Evolutionary conservation across 2,888 invertebrate genomes (phyloP), one percentile per base, ranked within the genome.

Genomic region (Cosmopolites sordidus): DNA sequence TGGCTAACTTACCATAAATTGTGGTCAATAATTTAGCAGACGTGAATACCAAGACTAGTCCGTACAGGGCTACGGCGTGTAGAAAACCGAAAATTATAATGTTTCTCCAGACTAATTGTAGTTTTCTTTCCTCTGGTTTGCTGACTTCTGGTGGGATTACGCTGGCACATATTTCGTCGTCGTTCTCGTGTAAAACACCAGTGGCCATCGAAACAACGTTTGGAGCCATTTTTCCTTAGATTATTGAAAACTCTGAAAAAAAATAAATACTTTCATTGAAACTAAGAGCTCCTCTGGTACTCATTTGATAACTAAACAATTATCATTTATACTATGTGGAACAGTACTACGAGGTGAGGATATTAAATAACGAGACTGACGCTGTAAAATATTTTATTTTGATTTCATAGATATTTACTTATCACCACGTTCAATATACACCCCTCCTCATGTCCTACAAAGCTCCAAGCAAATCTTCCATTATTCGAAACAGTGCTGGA

Each of bases 81-180:
- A 92, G 79, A 67, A 86, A 87, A 6, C 77, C 75, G 68, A 92
- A 91, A 1, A 87, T 77, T n/a, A 85, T 73, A 43, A 92, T 87
- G 69, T 92, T 92, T 61, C 87, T 80, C 92, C 92, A 92, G 5
- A 92, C 92, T 42, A 87, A 71, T 67, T 81, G 75, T 30, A 77
- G 68, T 53, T 81, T 80, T 39, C 77, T 73, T 53, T 76, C 76
- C 51, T 83, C 81, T 1, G 84, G 64, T 55, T 64, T 62, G 11
- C 62, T 61, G 2, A 60, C 51, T 45, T 61, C 60, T n/a, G 62
- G 52, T 2, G 64, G 64, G 5, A 66, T 53, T 15, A 62, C 49
- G 15, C 54, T 57, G 1, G 64, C 47, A n/a, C 45, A 42, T 14
- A 69, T 82, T 64, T 84, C 83, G 2, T 81, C 82, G 68, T 86